These are phyloP conservation scores for Sinosuthora webbiana DNA, from an alignment of 2,113 vertebrate genomes.

Conservation along the genomic window DNA sequence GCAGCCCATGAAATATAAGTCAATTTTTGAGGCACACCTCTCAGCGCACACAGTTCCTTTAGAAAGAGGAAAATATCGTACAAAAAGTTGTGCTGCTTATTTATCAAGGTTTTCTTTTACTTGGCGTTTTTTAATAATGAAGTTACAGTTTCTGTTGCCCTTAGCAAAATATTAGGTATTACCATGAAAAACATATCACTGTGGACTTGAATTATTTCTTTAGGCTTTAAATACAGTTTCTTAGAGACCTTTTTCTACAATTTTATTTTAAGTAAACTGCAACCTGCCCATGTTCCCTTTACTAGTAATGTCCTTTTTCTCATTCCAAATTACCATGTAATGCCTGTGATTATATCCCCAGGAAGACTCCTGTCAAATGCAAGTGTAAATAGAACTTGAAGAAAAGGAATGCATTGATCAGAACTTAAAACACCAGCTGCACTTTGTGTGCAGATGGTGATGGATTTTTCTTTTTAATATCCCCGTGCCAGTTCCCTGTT, in stretches of 20 bases:
- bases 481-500: not conserved
- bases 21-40: not conserved
- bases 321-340: not conserved
- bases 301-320: not conserved
- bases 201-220: not conserved
- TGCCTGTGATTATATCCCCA: not conserved
- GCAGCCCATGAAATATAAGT: too few relatives aligned
- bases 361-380: not conserved
- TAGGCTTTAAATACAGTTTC: not conserved
- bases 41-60: not conserved
- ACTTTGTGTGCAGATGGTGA: not conserved
- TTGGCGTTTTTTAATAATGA: not conserved
- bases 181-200: not conserved
- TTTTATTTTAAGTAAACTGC: slow-evolving; percentile 1
- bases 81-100: not conserved
- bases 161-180: not conserved
- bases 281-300: not conserved
- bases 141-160: not conserved
- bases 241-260: not conserved
- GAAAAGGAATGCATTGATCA: not conserved
- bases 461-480: not conserved
- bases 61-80: not conserved
- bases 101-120: not conserved
- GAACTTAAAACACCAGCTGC: not conserved
- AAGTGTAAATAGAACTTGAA: not conserved